These are phyloP conservation scores for Simalia tracyae DNA, from an alignment of 2,797 vertebrate genomes.

Conservation along the genomic window DNA sequence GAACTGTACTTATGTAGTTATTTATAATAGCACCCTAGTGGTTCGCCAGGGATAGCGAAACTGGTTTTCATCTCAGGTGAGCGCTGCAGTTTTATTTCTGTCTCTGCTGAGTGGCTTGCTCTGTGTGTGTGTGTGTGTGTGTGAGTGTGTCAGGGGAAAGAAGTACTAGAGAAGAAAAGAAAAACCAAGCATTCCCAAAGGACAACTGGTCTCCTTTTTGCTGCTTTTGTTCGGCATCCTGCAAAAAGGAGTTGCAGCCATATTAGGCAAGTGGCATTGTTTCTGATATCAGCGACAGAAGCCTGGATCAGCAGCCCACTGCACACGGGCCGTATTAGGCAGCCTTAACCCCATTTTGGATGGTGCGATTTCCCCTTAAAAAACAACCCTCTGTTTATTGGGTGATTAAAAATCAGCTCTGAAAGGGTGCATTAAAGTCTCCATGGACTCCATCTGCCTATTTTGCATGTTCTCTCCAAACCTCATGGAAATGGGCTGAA, in stretches of 20 bases:
- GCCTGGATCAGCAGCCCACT: background rate
- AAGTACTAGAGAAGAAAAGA: background rate
- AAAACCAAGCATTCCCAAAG: background rate
- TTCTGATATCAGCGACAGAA: conserved; percentile 25
- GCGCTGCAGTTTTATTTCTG: background rate
- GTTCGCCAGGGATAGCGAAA: background rate
- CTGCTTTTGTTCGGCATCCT: conserved; percentile 22
- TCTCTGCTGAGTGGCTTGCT: background rate
- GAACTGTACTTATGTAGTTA: background rate
- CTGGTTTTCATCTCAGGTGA: background rate
- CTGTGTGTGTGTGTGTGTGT: background rate
- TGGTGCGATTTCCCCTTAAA: background rate
- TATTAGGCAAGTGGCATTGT: conserved; percentile 25
- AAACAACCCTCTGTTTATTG: background rate
- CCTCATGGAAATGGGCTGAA: background rate
- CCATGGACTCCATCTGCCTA: background rate
- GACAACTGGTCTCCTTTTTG: conserved; percentile 26
- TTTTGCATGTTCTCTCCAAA: background rate
- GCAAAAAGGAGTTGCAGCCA: conserved; percentile 41
- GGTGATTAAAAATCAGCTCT: background rate
- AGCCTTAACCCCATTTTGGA: background rate
- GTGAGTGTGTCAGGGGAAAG: background rate
- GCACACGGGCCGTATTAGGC: background rate
- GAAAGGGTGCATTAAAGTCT: background rate
- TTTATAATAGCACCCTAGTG: background rate